phyloP scores from a whole-genome alignment of 2,888 invertebrate species.

The Drosophila kokeensis region DNA sequence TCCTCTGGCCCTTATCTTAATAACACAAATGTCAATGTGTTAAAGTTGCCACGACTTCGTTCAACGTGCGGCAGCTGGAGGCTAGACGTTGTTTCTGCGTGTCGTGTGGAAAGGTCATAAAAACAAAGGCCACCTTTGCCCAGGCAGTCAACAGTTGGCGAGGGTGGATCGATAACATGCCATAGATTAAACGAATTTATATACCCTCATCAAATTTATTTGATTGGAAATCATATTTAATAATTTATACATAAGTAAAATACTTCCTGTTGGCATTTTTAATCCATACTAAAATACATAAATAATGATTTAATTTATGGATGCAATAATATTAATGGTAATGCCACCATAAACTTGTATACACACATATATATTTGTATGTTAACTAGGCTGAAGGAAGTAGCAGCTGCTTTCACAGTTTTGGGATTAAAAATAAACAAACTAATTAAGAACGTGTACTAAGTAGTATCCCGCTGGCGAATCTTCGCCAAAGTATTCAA shows the following conservation, averaged over 20 bases:
- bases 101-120: conserved; percentile 65
- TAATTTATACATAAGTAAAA: not conserved
- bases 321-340: not conserved
- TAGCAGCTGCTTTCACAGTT: not conserved
- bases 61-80: not conserved
- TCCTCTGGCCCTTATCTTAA: conserved; percentile 40
- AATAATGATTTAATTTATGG: not conserved
- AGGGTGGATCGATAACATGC: conserved; percentile 21
- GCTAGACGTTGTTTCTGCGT: conserved; percentile 44
- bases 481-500: not conserved
- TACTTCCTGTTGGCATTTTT: not conserved
- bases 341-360: not conserved
- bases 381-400: not conserved
- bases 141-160: conserved; percentile 61
- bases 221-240: not conserved
- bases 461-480: not conserved
- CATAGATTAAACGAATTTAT: not conserved
- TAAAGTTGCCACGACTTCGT: conserved; percentile 51
- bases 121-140: conserved; percentile 45
- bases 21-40: conserved; percentile 66
- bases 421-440: not conserved
- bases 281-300: not conserved
- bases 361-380: not conserved
- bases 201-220: not conserved
- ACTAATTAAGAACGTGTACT: not conserved